Base-by-base conservation (phyloP, 2,888 invertebrate genomes). In the Sphaeridia pumilis region DNA sequence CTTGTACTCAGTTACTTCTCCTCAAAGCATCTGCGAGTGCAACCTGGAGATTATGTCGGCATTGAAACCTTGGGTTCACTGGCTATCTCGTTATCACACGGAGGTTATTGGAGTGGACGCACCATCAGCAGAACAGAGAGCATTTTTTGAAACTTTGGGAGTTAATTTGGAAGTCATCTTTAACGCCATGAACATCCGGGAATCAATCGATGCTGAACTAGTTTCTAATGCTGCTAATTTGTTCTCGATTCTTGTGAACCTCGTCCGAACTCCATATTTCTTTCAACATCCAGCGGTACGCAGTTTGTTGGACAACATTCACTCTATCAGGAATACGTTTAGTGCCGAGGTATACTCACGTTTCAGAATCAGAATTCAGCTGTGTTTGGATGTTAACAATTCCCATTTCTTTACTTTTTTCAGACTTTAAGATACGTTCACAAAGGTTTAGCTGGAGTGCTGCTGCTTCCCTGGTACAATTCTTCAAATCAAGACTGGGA, bases 11-110 rank as follows among this genome's bases (percentile, higher is more conserved):
- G 77, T 61, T 78, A 81, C 72, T 75, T 79, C 80, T 81, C 73
- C 76, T 77, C 75, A 59, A 44, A 43, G 49, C 7, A 53, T 64
- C 46, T 21, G 60, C 10, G 58, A 63, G 43, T 57, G 59, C 12
- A 84, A 87, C 69, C 84, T 85, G 28, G 85, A 87, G 70, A 77
- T 85, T 66, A 74, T 88, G 65, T 84, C 86, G 20, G 82, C 86
- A 14, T 74, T 87, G 68, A 84, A 86, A 67, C 84, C 87, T 2
- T 86, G 84, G 79, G 78, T 82, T 59, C 79, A 82, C 65, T 87
- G 86, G 81, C 77, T 85, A 65, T 72, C 74, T 61, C 77, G 76
- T 68, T 70, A 72, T 65, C 72, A 76, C 74, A 60, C 69, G 55
- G 69, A 73, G 67, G 66, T 70, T 57, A 57, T 67, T 24, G 46